A percentile compares a stretch with the other conserved stretches of the same genome.
phyloP scores from a whole-genome alignment of 2,797 vertebrate species.

The Myotis planiceps region DNA sequence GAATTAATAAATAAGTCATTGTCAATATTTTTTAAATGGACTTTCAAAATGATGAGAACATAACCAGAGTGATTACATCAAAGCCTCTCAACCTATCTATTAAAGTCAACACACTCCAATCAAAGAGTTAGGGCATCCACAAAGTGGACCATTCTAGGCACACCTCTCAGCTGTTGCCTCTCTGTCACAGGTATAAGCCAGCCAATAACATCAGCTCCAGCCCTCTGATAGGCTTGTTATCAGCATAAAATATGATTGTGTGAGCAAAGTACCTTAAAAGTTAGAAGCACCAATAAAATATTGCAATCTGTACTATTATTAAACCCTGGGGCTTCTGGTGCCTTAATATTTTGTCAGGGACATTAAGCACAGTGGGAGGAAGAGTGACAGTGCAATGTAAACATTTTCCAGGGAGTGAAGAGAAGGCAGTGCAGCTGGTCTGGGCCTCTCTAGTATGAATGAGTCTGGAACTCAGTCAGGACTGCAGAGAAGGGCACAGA shows the following conservation, averaged over 20 bases:
- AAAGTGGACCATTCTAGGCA: neutral
- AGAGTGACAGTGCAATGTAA: neutral
- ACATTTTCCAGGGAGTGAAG: neutral
- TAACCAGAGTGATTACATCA: neutral
- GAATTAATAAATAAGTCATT: neutral
- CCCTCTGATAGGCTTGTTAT: neutral
- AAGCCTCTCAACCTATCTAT: neutral
- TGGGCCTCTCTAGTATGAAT: neutral
- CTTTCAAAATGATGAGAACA: constrained; percentile 22
- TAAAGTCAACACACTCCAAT: neutral
- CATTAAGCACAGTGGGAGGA: constrained; percentile 19
- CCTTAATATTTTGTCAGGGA: constrained; percentile 63
- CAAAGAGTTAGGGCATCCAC: neutral
- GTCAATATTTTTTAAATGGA: neutral
- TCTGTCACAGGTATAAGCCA: neutral
- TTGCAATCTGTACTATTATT: neutral
- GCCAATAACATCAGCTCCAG: neutral
- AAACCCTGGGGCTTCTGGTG: neutral
- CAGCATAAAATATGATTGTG: neutral
- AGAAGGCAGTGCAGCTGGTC: neutral
- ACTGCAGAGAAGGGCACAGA: neutral
- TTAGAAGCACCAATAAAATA: neutral
- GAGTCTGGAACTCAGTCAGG: neutral
- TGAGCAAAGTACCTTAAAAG: neutral
- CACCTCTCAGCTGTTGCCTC: too few species aligned